phyloP scores from a whole-genome alignment of 2,113 vertebrate genomes.

The Atractosteus spatula region DNA sequence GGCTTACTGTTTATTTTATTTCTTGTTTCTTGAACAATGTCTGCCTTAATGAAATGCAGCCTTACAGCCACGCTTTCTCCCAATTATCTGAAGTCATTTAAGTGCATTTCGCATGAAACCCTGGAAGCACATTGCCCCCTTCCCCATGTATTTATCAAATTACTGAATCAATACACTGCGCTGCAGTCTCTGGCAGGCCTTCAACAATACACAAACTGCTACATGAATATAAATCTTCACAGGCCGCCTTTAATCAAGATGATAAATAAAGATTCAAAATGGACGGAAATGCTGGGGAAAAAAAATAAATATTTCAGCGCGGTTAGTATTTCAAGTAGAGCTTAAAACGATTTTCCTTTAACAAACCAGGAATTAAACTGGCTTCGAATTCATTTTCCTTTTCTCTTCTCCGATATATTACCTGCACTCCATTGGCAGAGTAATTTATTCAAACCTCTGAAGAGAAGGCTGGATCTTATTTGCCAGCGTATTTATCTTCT shows the following conservation, averaged over 20 bases:
- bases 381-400: slow-evolving; percentile 67
- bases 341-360: slow-evolving; percentile 52
- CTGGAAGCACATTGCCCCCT: slow-evolving; percentile 59
- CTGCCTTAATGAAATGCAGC: slow-evolving; percentile 10
- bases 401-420: slow-evolving; percentile 60
- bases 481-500: slow-evolving; percentile 78
- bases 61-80: slow-evolving; percentile 27
- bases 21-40: background rate
- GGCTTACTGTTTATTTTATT: slow-evolving; percentile 1
- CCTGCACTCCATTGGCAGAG: slow-evolving; percentile 67
- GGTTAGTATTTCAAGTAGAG: slow-evolving; percentile 52
- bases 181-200: slow-evolving; percentile 53
- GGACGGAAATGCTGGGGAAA: background rate
- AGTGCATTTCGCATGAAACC: slow-evolving; percentile 72
- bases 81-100: slow-evolving; percentile 71
- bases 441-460: slow-evolving; percentile 79
- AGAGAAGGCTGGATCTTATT: slow-evolving; percentile 72
- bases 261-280: slow-evolving; percentile 2
- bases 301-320: slow-evolving; percentile 34
- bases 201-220: slow-evolving; percentile 49
- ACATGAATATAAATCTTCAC: slow-evolving; percentile 61
- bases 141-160: slow-evolving; percentile 72
- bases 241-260: slow-evolving; percentile 39
- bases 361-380: slow-evolving; percentile 60
- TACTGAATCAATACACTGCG: slow-evolving; percentile 70